Percentiles rank a stretch among this genome's conserved stretches.
These are phyloP conservation scores for Microtus montanus DNA, from an alignment of 2,113 vertebrate genomes.

Conservation along the genomic window DNA sequence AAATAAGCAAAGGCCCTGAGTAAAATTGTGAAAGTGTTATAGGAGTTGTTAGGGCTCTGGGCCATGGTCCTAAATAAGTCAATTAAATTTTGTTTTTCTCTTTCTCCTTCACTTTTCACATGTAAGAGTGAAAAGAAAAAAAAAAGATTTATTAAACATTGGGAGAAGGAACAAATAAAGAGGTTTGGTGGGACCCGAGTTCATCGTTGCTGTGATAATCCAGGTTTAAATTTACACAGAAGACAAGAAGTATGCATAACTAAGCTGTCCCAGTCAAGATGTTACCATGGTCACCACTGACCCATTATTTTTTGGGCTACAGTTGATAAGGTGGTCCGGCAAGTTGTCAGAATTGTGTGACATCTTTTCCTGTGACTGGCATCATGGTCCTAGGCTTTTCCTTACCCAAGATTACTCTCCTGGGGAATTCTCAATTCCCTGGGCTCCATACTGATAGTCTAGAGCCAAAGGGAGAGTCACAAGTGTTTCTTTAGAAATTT, in stretches of 20 bases:
- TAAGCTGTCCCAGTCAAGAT: neutral
- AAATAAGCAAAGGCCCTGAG: constrained; percentile 10
- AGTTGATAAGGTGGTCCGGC: neutral
- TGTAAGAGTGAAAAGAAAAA: neutral
- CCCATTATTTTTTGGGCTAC: neutral
- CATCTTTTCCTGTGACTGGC: neutral
- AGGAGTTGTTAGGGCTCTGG: neutral
- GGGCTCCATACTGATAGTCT: neutral
- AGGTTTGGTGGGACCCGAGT: neutral
- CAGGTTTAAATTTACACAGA: neutral
- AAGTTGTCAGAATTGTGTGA: neutral
- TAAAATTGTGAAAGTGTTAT: neutral
- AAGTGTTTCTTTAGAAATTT: neutral
- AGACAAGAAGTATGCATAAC: neutral
- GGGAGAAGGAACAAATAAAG: neutral
- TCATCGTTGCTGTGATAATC: neutral
- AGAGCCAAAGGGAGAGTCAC: neutral
- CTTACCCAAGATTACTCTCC: neutral
- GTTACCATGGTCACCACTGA: neutral
- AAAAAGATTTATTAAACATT: neutral
- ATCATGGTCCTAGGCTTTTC: neutral
- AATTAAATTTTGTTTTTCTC: neutral
- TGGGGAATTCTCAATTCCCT: neutral
- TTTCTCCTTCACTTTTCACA: neutral
- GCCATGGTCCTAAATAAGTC: neutral